A percentile compares a stretch with the other conserved stretches of the same genome.
phyloP scores from a whole-genome alignment of 1,140 invertebrate species.

The Drosophila sucinea region DNA sequence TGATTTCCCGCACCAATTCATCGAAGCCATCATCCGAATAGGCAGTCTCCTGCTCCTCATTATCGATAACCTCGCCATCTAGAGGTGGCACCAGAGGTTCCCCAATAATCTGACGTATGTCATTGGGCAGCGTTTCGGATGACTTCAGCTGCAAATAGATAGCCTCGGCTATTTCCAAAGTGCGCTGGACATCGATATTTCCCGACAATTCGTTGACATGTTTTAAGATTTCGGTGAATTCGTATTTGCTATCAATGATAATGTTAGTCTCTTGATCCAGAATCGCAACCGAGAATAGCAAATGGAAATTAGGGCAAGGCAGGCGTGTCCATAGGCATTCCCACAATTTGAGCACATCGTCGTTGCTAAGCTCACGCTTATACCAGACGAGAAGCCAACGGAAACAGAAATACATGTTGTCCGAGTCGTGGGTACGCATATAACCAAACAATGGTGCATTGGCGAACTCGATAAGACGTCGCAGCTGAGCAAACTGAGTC shows the following conservation, averaged over 20 bases:
- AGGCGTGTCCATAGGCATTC: conserved; percentile 95
- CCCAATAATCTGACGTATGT: conserved; percentile 88
- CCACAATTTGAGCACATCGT: conserved; percentile 91
- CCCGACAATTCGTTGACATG: conserved; percentile 96
- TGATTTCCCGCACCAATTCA: conserved; percentile 62
- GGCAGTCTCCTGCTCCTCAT: conserved; percentile 41
- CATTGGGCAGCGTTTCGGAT: conserved; percentile 87
- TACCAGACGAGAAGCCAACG: conserved; percentile 94
- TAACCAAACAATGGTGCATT: conserved; percentile 94
- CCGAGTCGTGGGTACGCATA: conserved; percentile 95
- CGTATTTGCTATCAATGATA: conserved; percentile 95
- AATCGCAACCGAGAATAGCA: conserved; percentile 95
- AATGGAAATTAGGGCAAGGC: conserved; percentile 97
- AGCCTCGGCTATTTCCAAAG: conserved; percentile 93
- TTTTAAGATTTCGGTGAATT: conserved; percentile 98
- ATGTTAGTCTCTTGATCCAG: conserved; percentile 93
- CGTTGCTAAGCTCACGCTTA: conserved; percentile 90
- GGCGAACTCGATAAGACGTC: conserved; percentile 90
- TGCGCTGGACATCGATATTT: conserved; percentile 91
- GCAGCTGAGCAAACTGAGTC: conserved; percentile 93
- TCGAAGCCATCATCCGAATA: conserved; percentile 77
- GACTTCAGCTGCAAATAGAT: conserved; percentile 93
- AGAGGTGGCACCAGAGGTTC: conserved; percentile 82
- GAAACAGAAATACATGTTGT: conserved; percentile 99
- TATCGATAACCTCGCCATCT: conserved; percentile 50